Percentiles rank a stretch among this genome's conserved stretches.
These are phyloP conservation scores for Macropis europaea DNA, from an alignment of 2,888 invertebrate species.

Conservation along the genomic window DNA sequence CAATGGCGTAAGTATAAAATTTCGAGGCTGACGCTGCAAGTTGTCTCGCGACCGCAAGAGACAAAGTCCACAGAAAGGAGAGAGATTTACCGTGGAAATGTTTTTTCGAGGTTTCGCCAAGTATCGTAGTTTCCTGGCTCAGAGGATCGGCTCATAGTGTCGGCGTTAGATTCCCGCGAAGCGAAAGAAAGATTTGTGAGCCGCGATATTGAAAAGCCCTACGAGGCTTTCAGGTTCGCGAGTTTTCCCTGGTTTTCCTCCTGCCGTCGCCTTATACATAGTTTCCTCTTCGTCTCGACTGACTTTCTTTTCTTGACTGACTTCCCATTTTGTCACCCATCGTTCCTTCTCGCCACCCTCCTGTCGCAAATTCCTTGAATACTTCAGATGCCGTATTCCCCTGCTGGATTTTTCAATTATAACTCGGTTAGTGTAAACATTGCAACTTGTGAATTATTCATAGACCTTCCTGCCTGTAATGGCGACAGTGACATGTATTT, in stretches of 20 bases:
- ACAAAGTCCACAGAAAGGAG: neutral
- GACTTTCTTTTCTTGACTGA: neutral
- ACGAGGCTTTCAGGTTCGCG: conserved; percentile 36
- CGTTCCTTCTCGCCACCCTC: neutral
- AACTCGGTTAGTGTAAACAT: neutral
- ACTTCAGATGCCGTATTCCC: neutral
- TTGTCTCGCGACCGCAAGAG: too few species aligned
- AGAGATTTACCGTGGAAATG: too few species aligned
- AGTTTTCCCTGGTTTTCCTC: too few species aligned
- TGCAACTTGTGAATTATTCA: neutral
- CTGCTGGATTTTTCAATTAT: neutral
- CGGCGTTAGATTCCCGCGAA: conserved; percentile 11
- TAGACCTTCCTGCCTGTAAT: neutral
- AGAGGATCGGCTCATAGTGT: conserved; percentile 1
- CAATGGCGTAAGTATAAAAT: too few species aligned
- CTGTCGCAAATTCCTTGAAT: neutral
- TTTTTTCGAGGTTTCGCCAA: neutral
- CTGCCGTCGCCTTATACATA: too few species aligned
- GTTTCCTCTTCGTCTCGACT: too few species aligned
- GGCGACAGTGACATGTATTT: neutral
- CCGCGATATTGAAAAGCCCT: conserved; percentile 61
- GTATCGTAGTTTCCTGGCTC: conserved; percentile 20
- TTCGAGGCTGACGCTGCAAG: too few species aligned
- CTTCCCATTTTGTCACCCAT: neutral
- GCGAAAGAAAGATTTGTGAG: conserved; percentile 59